These are phyloP conservation scores for Danaus plexippus DNA, from an alignment of 1,140 invertebrate genomes.

Conservation along the genomic window DNA sequence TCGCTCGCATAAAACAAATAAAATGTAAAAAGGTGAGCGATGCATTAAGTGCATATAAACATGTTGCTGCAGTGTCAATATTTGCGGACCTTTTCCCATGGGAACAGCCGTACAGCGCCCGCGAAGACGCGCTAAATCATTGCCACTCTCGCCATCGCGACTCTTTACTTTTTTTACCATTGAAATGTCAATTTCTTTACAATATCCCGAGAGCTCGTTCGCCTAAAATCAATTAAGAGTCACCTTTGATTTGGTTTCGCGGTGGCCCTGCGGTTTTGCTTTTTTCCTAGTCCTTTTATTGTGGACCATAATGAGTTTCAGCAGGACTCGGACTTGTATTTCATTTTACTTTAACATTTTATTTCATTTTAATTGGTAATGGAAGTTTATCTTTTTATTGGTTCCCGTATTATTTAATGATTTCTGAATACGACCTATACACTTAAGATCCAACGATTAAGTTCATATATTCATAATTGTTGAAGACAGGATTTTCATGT, in stretches of 20 bases:
- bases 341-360: slow-evolving; percentile 9
- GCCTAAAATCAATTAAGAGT: slow-evolving; percentile 52
- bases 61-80: slow-evolving; percentile 69
- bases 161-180: slow-evolving; percentile 59
- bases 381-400: slow-evolving; percentile 1
- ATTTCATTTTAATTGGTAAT: slow-evolving; percentile 8
- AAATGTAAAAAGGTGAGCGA: slow-evolving; percentile 67
- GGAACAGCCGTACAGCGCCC: slow-evolving; percentile 41
- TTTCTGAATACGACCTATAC: no score
- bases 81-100: slow-evolving; percentile 67
- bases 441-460: no score
- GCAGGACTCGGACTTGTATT: slow-evolving; percentile 16
- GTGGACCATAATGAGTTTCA: slow-evolving; percentile 19
- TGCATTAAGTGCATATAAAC: slow-evolving; percentile 72
- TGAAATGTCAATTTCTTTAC: slow-evolving; percentile 58
- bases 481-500: not conserved
- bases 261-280: slow-evolving; percentile 19
- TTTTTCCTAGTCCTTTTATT: slow-evolving; percentile 20
- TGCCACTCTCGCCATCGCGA: slow-evolving; percentile 35
- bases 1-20: slow-evolving; percentile 60
- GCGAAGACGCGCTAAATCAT: slow-evolving; percentile 59
- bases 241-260: slow-evolving; percentile 26
- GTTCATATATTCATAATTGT: not conserved
- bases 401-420: no score
- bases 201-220: slow-evolving; percentile 19